These are phyloP conservation scores for Capreolus pygargus DNA, from an alignment of 2,113 vertebrate genomes.

Conservation along the genomic window DNA sequence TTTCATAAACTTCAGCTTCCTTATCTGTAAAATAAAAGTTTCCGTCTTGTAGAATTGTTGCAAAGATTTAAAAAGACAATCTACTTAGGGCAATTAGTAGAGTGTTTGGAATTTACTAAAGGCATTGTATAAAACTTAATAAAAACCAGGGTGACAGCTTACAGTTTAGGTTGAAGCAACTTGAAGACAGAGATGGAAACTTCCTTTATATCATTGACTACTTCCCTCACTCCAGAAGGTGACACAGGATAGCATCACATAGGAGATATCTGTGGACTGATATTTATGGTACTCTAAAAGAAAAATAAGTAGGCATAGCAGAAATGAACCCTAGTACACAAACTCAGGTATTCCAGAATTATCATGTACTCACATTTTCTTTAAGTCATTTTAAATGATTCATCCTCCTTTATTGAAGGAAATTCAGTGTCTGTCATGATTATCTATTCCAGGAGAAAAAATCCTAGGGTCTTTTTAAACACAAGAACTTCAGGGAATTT, in stretches of 20 bases:
- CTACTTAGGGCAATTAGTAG: not conserved
- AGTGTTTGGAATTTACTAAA: not conserved
- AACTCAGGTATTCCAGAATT: not conserved
- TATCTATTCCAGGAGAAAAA: not conserved
- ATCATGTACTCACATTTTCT: not conserved
- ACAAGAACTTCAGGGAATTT: not conserved
- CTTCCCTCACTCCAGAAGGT: not conserved
- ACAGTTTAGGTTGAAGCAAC: not conserved
- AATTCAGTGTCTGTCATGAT: not conserved
- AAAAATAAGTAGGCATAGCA: not conserved
- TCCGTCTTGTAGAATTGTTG: not conserved
- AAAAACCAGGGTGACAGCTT: not conserved
- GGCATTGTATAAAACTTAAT: not conserved
- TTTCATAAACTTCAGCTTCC: not conserved
- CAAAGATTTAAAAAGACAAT: slow-evolving; percentile 24
- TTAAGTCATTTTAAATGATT: not conserved
- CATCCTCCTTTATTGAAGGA: not conserved
- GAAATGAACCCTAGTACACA: not conserved
- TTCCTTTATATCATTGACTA: not conserved
- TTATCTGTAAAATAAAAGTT: not conserved
- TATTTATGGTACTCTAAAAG: not conserved
- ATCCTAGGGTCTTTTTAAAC: not conserved
- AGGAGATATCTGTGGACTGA: not conserved
- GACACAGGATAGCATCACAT: not conserved
- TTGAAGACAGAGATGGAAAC: not conserved